Percentiles rank a stretch among this genome's conserved stretches.
Evolutionary conservation across 2,888 invertebrate genomes (phyloP).

Genomic region (Tetranychus truncatus): DNA sequence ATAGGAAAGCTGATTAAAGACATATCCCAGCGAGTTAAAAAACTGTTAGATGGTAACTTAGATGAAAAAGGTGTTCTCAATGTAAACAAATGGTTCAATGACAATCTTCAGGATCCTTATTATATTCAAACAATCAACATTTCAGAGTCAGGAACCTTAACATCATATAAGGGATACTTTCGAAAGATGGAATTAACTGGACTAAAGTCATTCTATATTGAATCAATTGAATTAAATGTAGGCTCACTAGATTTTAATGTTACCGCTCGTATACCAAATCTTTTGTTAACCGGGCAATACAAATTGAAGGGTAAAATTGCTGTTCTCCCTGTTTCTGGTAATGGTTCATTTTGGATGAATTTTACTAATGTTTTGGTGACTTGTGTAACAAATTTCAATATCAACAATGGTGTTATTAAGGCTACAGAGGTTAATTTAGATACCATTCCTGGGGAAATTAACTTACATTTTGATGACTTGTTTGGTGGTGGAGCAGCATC

Average conservation of each 20-base stretch:
- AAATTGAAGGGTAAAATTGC: constrained; percentile 39
- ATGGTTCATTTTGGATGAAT: constrained; percentile 57
- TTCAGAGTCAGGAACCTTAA: neutral
- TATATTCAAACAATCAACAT: neutral
- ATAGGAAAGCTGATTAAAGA: neutral
- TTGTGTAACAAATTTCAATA: constrained; percentile 45
- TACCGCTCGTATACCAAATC: constrained; percentile 19
- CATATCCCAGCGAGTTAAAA: neutral
- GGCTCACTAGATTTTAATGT: neutral
- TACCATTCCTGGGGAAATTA: neutral
- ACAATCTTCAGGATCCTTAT: constrained; percentile 3
- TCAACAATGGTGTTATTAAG: constrained; percentile 50
- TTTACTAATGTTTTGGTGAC: constrained; percentile 48
- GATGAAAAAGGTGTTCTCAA: constrained; percentile 5
- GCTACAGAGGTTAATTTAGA: constrained; percentile 38
- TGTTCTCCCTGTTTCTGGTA: constrained; percentile 48
- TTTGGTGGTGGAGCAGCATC: neutral
- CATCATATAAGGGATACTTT: neutral
- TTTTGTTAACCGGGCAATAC: constrained; percentile 46
- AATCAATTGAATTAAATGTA: constrained; percentile 1
- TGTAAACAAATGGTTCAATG: constrained; percentile 9
- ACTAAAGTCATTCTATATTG: neutral
- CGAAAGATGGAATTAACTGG: neutral
- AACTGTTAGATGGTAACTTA: neutral
- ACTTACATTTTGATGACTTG: neutral